These are phyloP conservation scores for Sebastes oblongus DNA, from an alignment of 2,797 vertebrate species.

Conservation along the genomic window DNA sequence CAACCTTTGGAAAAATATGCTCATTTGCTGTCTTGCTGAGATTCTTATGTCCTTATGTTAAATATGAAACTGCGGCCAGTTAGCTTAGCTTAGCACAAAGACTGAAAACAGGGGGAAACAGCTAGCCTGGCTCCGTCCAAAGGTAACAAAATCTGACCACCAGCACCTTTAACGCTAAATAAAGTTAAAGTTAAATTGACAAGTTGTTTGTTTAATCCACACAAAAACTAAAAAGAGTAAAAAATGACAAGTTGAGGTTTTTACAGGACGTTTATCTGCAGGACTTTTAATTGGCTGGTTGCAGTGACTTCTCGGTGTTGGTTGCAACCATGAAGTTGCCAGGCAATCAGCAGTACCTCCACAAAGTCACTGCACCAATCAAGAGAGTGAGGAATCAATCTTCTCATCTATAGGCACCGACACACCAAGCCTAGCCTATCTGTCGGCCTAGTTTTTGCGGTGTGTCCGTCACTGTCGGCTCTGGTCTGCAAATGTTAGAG, in stretches of 20 bases:
- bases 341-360: not conserved
- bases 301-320: not conserved
- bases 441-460: no score
- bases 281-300: not conserved
- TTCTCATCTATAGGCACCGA: no score
- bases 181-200: not conserved
- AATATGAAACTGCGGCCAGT: not conserved
- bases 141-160: not conserved
- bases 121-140: not conserved
- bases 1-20: not conserved
- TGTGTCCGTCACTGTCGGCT: no score
- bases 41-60: not conserved
- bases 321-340: not conserved
- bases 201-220: not conserved
- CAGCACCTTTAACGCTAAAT: not conserved
- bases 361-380: not conserved
- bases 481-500: no score
- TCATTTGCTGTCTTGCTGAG: not conserved
- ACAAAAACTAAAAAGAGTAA: not conserved
- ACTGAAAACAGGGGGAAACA: not conserved
- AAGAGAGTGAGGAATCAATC: no score
- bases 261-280: not conserved
- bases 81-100: slow-evolving; percentile 10
- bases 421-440: no score
- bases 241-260: not conserved